Base-by-base conservation (phyloP, 2,888 invertebrate species). In the Ormia ochracea region DNA sequence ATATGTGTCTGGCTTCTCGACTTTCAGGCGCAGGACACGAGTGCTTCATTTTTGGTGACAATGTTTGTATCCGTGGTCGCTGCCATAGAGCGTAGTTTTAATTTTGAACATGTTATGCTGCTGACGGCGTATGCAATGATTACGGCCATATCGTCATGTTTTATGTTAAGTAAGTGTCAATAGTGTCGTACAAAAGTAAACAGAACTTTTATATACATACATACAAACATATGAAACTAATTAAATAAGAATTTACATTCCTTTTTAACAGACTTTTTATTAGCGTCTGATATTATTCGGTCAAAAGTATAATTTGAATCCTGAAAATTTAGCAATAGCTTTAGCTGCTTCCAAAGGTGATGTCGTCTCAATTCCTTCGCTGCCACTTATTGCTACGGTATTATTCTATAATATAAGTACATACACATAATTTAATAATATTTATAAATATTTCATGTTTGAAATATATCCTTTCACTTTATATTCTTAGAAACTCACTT, bases 301-400 rank as follows among this genome's bases (percentile, higher is more conserved):
- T 1, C 93, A 95, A 86, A 94, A 93, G 89, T 93, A 94, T 86
- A 94, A 94, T 83, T 93, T 98, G 87, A 98, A 99, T 90, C 98
- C 98, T 0, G 98, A 99, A 90, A 99, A 99, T 90, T 93, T 99
- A 85, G 98, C 98, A 63, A 98, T 98, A 1, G 98, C 98, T 0
- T 92, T 99, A 48, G 98, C 98, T 19, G 98, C 98, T 10, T 97
- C 97, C 84, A 94, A 98, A 82, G 98, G 98, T 2, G 99, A 99
- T 90, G 94, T 98, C 17, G 96, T 97, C 45, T 98, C 98, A 78
- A 93, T 98, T 84, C 93, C 94, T 9, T 93, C 97, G 17, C 91
- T 98, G 0, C 94, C 98, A 1, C 92, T 93, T 82, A 95, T 97
- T 82, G 96, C 97, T 17, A 94, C 94, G 81, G 90, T 94, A 66